Conservation (phyloP, 2,888 invertebrate genomes). For the Ophioninae sp. region DNA sequence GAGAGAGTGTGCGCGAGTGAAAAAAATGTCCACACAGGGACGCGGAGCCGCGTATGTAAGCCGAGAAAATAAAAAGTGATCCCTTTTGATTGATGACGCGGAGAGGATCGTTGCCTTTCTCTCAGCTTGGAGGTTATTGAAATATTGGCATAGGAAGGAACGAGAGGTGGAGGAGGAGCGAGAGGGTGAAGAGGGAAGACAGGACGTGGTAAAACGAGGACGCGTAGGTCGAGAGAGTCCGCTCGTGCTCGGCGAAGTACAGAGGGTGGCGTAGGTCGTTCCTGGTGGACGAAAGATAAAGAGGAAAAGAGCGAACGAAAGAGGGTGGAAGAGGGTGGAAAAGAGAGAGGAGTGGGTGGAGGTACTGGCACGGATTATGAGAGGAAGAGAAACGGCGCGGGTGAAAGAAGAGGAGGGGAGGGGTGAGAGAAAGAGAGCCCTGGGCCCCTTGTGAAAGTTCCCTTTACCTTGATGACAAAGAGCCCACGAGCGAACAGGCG, state of each 20-base stretch:
- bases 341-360: slow-evolving; percentile 37
- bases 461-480: slow-evolving; percentile 81
- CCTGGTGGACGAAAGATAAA: slow-evolving; percentile 66
- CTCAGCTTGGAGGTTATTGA: slow-evolving; percentile 75
- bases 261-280: slow-evolving; percentile 44
- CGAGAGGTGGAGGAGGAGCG: slow-evolving; percentile 46
- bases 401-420: slow-evolving; percentile 63
- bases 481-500: slow-evolving; percentile 74
- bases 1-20: too few species aligned
- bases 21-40: not conserved
- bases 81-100: slow-evolving; percentile 77
- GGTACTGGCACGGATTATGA: slow-evolving; percentile 56
- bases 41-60: not conserved
- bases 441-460: slow-evolving; percentile 78
- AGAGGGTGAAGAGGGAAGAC: slow-evolving; percentile 41
- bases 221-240: slow-evolving; percentile 38
- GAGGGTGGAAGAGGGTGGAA: slow-evolving; percentile 43
- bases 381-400: slow-evolving; percentile 36
- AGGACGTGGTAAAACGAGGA: slow-evolving; percentile 18
- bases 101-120: slow-evolving; percentile 64
- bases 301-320: slow-evolving; percentile 39
- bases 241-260: slow-evolving; percentile 39
- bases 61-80: slow-evolving; percentile 43
- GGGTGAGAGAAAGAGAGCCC: slow-evolving; percentile 67
- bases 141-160: slow-evolving; percentile 67